These are phyloP conservation scores for Drosophila murphyi DNA, from an alignment of 1,140 invertebrate genomes.

Conservation along the genomic window DNA sequence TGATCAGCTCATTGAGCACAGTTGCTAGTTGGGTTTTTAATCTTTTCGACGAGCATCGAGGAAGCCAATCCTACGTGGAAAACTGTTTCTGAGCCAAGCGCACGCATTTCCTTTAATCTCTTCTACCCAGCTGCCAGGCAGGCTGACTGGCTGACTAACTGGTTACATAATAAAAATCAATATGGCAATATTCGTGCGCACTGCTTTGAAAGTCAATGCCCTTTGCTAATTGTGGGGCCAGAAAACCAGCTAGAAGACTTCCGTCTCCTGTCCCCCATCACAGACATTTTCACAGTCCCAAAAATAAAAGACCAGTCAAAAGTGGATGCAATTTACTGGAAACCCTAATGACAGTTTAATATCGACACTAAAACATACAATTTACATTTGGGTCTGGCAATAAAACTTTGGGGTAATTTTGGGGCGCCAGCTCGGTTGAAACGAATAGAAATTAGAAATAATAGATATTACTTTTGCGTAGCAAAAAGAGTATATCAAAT, in stretches of 20 bases:
- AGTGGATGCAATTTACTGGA: conserved; percentile 31
- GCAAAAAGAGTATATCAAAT: neutral
- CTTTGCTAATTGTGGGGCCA: conserved; percentile 43
- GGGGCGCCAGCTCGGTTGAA: neutral
- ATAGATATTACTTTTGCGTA: neutral
- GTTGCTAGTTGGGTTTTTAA: conserved; percentile 35
- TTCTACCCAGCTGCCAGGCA: conserved; percentile 11
- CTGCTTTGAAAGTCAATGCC: conserved; percentile 52
- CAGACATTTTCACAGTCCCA: neutral
- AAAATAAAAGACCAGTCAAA: conserved; percentile 36
- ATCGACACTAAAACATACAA: conserved; percentile 18
- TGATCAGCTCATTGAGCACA: conserved; percentile 78
- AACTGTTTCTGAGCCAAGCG: conserved; percentile 37
- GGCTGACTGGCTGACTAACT: conserved; percentile 9
- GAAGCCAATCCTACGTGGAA: neutral
- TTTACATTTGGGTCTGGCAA: conserved; percentile 28
- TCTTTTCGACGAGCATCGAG: conserved; percentile 14
- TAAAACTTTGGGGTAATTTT: conserved; percentile 15
- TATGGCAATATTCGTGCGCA: conserved; percentile 41
- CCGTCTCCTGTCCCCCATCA: too few relatives aligned
- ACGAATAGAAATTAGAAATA: neutral
- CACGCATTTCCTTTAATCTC: conserved; percentile 66
- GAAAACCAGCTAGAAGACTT: neutral
- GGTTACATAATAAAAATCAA: conserved; percentile 66
- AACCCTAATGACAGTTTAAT: conserved; percentile 47